phyloP scores from a whole-genome alignment of 2,797 vertebrate species.

The Dryobates pubescens region DNA sequence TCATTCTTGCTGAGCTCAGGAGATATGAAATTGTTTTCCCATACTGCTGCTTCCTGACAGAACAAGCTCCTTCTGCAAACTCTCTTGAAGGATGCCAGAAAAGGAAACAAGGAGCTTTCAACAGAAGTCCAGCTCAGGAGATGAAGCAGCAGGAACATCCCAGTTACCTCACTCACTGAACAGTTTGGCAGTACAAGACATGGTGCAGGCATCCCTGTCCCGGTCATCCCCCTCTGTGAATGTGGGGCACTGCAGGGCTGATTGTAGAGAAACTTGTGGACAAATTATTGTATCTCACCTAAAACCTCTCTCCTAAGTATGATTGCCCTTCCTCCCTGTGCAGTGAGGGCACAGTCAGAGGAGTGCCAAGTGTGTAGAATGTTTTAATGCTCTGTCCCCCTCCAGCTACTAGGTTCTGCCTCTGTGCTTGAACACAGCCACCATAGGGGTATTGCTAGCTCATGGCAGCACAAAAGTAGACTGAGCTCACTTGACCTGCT shows the following conservation, averaged over 20 bases:
- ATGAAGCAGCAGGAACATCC: not conserved
- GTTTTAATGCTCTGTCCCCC: not conserved
- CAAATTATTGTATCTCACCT: not conserved
- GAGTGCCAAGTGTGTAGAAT: not conserved
- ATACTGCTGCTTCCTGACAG: constrained; percentile 27
- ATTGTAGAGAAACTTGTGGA: not conserved
- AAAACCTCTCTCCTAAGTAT: not conserved
- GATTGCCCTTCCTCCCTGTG: not conserved
- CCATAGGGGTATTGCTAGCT: not conserved
- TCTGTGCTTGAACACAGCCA: rapidly evolving
- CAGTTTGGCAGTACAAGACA: not conserved
- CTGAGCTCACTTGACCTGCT: not conserved
- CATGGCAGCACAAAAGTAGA: not conserved
- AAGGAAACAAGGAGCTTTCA: constrained; percentile 5
- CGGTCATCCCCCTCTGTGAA: not conserved
- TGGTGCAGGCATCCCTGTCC: not conserved
- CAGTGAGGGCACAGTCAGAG: not conserved
- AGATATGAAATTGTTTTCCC: constrained; percentile 10
- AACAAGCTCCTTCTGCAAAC: not conserved
- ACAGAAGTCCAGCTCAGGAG: not conserved
- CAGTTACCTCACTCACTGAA: not conserved
- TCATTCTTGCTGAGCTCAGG: constrained; percentile 24
- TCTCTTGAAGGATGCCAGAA: constrained; percentile 25
- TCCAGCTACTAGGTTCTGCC: not conserved
- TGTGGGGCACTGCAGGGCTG: not conserved